Evolutionary conservation across 2,113 vertebrate species (phyloP).

Genomic region (Hydropotes inermis): DNA sequence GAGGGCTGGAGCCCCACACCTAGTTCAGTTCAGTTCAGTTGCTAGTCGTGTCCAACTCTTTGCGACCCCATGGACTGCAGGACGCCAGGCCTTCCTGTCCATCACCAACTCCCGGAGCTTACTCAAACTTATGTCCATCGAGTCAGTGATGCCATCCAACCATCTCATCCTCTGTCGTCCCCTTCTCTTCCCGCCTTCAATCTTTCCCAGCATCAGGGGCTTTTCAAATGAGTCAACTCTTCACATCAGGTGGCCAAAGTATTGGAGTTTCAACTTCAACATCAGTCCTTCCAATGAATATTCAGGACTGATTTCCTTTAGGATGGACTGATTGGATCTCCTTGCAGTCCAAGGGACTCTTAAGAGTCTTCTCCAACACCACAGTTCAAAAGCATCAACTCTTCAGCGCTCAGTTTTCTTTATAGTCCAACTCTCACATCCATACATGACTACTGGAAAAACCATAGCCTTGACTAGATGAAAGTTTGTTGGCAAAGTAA

Average conservation of each 20-base stretch:
- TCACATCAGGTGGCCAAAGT: neutral
- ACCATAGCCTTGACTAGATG: neutral
- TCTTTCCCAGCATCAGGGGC: neutral
- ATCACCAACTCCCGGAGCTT: neutral
- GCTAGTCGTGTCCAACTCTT: neutral
- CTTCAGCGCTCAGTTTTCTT: neutral
- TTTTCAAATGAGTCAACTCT: neutral
- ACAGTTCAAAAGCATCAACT: neutral
- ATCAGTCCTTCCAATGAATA: neutral
- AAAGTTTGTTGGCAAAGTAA: neutral
- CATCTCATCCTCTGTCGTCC: neutral
- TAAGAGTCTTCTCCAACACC: neutral
- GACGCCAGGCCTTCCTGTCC: neutral
- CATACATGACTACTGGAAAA: neutral
- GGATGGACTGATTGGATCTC: neutral
- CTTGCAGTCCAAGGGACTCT: neutral
- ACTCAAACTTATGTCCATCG: neutral
- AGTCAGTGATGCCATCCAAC: neutral
- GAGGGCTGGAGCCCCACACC: neutral
- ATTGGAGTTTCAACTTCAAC: neutral
- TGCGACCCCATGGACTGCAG: neutral
- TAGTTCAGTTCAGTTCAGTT: neutral
- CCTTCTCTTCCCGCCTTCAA: neutral
- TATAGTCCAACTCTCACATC: neutral
- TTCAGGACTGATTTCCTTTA: neutral